Conservation (phyloP, 2,113 vertebrate genomes). For the Eonycteris spelaea region DNA sequence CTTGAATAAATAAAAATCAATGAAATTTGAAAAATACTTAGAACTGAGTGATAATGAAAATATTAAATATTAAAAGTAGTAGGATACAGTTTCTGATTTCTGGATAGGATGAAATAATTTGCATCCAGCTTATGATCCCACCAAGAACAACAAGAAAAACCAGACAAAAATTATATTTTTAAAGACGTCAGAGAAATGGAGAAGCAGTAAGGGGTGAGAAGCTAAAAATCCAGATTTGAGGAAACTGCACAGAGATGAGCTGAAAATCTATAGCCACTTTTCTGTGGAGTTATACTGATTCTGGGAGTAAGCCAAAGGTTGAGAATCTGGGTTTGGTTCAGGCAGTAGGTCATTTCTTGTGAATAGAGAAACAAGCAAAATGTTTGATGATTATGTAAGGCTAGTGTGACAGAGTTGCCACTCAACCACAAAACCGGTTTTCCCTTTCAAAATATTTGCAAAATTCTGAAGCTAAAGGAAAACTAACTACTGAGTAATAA, state of each 20-base stretch:
- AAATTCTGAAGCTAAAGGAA: not conserved
- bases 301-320: not conserved
- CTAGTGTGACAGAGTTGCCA: not conserved
- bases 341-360: not conserved
- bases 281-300: not conserved
- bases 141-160: not conserved
- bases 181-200: not conserved
- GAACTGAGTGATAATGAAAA: conserved; percentile 1
- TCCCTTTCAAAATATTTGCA: not conserved
- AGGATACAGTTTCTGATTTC: not conserved
- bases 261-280: not conserved
- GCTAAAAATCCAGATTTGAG: not conserved
- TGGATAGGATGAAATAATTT: not conserved
- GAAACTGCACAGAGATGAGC: not conserved
- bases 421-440: not conserved
- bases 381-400: not conserved
- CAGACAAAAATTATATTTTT: not conserved
- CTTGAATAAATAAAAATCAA: conserved; percentile 13
- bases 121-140: not conserved
- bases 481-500: not conserved
- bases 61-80: not conserved
- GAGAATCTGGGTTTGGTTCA: not conserved
- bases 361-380: not conserved
- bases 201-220: not conserved
- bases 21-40: not conserved